phyloP scores from a whole-genome alignment of 2,113 vertebrate genomes.

The Pelecanus crispus region DNA sequence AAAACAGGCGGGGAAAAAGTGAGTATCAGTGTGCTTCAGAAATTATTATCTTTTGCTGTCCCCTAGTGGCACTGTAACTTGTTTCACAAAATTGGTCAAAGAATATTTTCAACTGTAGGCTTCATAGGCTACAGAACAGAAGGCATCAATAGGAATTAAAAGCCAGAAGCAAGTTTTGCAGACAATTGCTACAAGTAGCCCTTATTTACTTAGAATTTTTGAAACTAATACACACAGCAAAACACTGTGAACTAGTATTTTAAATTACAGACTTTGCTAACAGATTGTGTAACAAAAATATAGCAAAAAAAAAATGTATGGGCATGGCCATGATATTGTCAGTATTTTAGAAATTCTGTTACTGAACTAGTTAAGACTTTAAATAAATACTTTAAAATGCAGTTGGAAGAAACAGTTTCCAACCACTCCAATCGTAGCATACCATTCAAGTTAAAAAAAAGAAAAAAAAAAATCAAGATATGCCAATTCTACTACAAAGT shows the following conservation, averaged over 20 bases:
- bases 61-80: constrained; percentile 64
- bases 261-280: background rate
- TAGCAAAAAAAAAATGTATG: background rate
- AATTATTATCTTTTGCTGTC: constrained; percentile 64
- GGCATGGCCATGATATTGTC: background rate
- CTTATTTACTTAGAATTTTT: background rate
- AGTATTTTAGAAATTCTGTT: background rate
- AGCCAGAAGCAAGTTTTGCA: background rate
- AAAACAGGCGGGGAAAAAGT: background rate
- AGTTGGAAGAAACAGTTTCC: background rate
- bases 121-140: background rate
- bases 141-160: background rate
- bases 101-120: background rate
- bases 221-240: background rate
- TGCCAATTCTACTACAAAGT: background rate
- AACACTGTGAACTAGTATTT: background rate
- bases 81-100: background rate
- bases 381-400: background rate
- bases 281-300: background rate
- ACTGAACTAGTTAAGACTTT: background rate
- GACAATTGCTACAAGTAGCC: background rate
- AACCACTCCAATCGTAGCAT: background rate
- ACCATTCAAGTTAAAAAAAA: background rate
- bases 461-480: background rate
- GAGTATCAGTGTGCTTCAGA: background rate